These are phyloP conservation scores for Mobula birostris DNA, from an alignment of 2,113 vertebrate species.

Conservation along the genomic window DNA sequence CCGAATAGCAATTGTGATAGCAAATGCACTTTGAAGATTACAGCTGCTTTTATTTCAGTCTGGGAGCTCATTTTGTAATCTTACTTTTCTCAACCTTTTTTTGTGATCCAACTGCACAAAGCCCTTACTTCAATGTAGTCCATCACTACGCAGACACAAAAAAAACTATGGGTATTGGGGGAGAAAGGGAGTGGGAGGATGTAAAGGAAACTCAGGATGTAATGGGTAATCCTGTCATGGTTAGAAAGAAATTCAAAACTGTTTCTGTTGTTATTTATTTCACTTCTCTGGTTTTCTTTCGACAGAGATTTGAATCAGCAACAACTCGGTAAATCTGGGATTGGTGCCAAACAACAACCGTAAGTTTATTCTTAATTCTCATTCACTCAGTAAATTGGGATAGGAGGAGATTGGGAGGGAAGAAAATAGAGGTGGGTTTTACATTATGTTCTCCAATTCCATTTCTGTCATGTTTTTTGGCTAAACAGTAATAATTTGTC, in stretches of 20 bases:
- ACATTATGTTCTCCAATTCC: too few relatives aligned
- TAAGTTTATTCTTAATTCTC: neutral
- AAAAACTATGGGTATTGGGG: neutral
- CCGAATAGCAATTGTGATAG: neutral
- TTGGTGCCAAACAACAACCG: neutral
- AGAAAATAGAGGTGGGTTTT: too few relatives aligned
- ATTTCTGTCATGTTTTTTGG: neutral
- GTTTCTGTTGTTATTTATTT: neutral
- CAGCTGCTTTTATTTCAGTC: neutral
- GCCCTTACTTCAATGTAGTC: neutral
- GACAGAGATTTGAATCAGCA: neutral
- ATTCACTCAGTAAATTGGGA: neutral
- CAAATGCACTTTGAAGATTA: neutral
- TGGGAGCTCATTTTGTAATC: too few relatives aligned
- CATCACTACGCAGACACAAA: neutral
- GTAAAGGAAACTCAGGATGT: neutral
- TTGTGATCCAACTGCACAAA: too few relatives aligned
- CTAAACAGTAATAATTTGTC: neutral
- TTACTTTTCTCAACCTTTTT: neutral
- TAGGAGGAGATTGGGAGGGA: too few relatives aligned
- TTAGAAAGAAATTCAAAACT: neutral
- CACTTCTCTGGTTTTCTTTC: conserved; percentile 5
- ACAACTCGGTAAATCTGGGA: neutral
- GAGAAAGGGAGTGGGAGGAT: neutral
- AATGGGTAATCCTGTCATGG: neutral